Evolutionary conservation across 2,888 invertebrate species (phyloP).

Genomic region (Salpingus planirostris): DNA sequence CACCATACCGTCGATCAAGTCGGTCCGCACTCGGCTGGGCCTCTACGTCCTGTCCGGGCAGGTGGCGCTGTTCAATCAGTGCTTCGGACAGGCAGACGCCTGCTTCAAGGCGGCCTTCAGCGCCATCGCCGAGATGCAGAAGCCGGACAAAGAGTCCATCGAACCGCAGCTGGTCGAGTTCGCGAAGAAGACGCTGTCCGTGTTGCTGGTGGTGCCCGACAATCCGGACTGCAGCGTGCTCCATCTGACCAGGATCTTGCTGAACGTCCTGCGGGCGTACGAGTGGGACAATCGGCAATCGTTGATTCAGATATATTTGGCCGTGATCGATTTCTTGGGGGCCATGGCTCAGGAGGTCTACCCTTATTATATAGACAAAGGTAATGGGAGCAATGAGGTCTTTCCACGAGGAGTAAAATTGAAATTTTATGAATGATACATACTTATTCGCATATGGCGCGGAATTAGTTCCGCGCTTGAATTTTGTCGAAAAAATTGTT

Average conservation of each 20-base stretch:
- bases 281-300: conserved; percentile 61
- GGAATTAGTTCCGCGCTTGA: too few relatives aligned
- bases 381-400: too few relatives aligned
- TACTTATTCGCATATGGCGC: too few relatives aligned
- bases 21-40: conserved; percentile 68
- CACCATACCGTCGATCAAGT: conserved; percentile 89
- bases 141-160: conserved; percentile 64
- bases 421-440: too few relatives aligned
- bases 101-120: conserved; percentile 85
- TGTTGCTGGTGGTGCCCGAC: conserved; percentile 77
- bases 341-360: conserved; percentile 74
- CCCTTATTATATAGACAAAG: conserved; percentile 77
- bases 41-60: conserved; percentile 83
- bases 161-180: conserved; percentile 64
- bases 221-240: conserved; percentile 82
- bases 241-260: conserved; percentile 68
- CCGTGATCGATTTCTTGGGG: conserved; percentile 69
- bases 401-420: neutral
- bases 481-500: too few relatives aligned
- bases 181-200: conserved; percentile 70
- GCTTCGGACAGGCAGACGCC: conserved; percentile 89
- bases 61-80: conserved; percentile 80
- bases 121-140: conserved; percentile 67
- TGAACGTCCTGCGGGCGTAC: conserved; percentile 71
- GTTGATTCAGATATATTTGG: conserved; percentile 61